Base-by-base conservation (phyloP, 2,797 vertebrate species). In the Epinephelus malabaricus region DNA sequence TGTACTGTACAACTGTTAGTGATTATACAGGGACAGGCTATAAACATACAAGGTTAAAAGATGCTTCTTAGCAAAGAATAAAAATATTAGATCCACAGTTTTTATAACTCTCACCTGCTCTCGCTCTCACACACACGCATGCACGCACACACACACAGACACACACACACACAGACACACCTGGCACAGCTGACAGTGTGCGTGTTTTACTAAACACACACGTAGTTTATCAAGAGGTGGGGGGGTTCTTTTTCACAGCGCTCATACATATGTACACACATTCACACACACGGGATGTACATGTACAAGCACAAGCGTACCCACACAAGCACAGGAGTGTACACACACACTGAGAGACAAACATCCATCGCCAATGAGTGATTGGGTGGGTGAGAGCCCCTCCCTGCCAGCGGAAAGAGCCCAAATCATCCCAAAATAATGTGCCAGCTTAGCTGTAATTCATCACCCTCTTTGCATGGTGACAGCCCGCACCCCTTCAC, bases 351-450 rank as follows among this genome's bases (percentile, higher is more conserved):
- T 74, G 55, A 91, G 62, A 87, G 74, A 94, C 78, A 86, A 61
- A 89, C 82, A 92, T 86, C 87, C 76, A 73, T 84, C 76, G 88
- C 83, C 92, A 83, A 89, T 81, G 91, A 94, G 92, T 92, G 89
- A 93, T 81, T 88, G 85, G 89, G 84, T 88, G 87, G 87, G 90
- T 84, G 69, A 87, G 91, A 92, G 91, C 91, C 85, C 92, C 88
- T 95, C 92, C 94, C 93, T 93, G 89, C 96, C 96, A 95, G 96
- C 96, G 30, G 95, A 93, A 95, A 86, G 93, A 92, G 94, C 92
- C 89, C 91, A 45, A 86, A 85, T 84, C 88, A 88, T 92, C 92
- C 93, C 82, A 86, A 92, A 90, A 88, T 82, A 92, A 93, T 92
- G 91, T 91, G 91, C 92, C 94, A 92, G 90, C 79, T 88, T 87